Conservation (phyloP, 2,113 vertebrate genomes). For the Mesitornis unicolor region DNA sequence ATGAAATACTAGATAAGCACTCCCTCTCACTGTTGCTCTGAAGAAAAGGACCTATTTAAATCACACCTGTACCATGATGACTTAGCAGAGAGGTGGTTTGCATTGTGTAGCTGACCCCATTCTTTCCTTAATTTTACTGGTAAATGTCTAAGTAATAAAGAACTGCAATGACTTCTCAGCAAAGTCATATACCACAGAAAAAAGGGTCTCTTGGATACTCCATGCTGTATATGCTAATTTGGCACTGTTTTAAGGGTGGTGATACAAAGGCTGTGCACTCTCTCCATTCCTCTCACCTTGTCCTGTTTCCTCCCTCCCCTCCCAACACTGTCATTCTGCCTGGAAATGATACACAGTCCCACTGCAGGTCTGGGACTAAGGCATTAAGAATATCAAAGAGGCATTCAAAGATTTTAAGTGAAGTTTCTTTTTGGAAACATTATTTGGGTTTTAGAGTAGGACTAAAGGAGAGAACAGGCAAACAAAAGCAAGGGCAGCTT, state of each 20-base stretch:
- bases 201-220: background rate
- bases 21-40: background rate
- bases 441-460: background rate
- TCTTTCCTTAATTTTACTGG: background rate
- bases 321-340: background rate
- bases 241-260: background rate
- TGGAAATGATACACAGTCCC: background rate
- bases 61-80: background rate
- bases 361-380: background rate
- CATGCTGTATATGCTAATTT: background rate
- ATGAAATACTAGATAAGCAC: background rate
- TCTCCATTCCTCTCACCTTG: background rate
- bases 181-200: background rate
- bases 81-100: background rate
- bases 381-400: background rate
- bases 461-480: background rate
- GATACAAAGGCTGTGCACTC: background rate
- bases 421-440: background rate
- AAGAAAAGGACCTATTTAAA: background rate
- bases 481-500: background rate
- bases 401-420: background rate
- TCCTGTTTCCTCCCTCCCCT: background rate
- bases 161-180: background rate
- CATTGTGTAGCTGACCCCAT: background rate
- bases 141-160: background rate